phyloP scores from a whole-genome alignment of 2,797 vertebrate genomes.

The Lutjanus campechanus region DNA sequence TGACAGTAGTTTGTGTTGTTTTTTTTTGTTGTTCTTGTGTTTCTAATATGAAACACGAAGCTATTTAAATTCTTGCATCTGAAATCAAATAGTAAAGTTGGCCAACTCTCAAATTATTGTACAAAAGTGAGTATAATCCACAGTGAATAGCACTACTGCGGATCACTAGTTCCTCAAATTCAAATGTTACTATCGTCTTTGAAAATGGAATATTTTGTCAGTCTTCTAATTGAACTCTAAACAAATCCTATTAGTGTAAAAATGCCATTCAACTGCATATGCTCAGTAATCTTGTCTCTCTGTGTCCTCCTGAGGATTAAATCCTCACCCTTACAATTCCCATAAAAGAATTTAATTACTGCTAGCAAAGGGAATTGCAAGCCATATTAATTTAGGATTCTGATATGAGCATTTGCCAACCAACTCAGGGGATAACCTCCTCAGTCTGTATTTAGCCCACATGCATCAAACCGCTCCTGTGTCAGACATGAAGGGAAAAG shows the following conservation, averaged over 20 bases:
- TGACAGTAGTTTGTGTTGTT: too few relatives aligned
- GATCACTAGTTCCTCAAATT: conserved; percentile 8
- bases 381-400: conserved; percentile 61
- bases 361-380: conserved; percentile 36
- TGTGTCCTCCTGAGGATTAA: conserved; percentile 70
- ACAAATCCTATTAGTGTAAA: conserved; percentile 65
- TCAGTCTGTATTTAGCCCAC: conserved; percentile 44
- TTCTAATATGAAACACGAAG: too few relatives aligned
- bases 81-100: conserved; percentile 4
- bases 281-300: conserved; percentile 62
- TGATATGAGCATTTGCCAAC: conserved; percentile 44
- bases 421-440: conserved; percentile 39
- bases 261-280: conserved; percentile 38
- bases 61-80: neutral
- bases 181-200: conserved; percentile 7
- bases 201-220: conserved; percentile 37
- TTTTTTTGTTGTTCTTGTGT: too few relatives aligned
- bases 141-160: neutral
- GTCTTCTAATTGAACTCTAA: conserved; percentile 47
- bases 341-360: conserved; percentile 69
- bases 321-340: conserved; percentile 48
- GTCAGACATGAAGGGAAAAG: conserved; percentile 18
- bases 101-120: neutral
- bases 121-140: neutral
- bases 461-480: conserved; percentile 30